These are phyloP conservation scores for Lucilia cuprina DNA, from an alignment of 1,140 invertebrate genomes.

Conservation along the genomic window DNA sequence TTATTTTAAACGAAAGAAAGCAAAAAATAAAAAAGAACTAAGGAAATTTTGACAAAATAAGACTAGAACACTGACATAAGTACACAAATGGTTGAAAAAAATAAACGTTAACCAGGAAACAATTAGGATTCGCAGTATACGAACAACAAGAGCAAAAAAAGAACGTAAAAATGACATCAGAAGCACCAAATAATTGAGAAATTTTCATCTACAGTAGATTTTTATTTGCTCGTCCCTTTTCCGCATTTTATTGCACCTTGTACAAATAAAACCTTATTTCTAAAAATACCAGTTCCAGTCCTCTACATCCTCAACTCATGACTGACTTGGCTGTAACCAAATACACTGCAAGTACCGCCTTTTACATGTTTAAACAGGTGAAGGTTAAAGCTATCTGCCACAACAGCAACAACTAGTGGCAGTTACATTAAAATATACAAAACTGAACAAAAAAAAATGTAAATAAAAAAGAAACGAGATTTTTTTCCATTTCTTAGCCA, in stretches of 20 bases:
- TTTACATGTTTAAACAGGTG: not conserved
- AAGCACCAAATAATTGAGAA: constrained; percentile 7
- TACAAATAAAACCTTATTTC: not conserved
- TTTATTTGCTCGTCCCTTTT: not conserved
- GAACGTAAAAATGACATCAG: not conserved
- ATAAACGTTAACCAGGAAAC: not conserved
- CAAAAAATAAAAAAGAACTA: not conserved
- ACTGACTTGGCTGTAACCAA: not conserved
- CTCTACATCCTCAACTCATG: not conserved
- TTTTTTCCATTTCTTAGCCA: not conserved
- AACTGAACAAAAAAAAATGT: not conserved
- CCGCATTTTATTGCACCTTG: not conserved
- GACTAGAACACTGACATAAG: not conserved
- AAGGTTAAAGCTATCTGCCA: not conserved
- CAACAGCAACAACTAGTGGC: not conserved
- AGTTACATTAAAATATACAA: not conserved
- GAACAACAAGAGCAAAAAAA: not conserved
- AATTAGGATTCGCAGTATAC: not conserved
- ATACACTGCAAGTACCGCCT: not conserved
- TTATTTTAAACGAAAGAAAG: not conserved
- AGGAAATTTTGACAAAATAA: not conserved
- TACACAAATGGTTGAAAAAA: not conserved
- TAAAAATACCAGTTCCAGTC: not conserved
- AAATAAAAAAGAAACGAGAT: not conserved
- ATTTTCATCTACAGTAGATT: not conserved